Base-by-base conservation (phyloP, 2,797 vertebrate species). In the Crenichthys baileyi region DNA sequence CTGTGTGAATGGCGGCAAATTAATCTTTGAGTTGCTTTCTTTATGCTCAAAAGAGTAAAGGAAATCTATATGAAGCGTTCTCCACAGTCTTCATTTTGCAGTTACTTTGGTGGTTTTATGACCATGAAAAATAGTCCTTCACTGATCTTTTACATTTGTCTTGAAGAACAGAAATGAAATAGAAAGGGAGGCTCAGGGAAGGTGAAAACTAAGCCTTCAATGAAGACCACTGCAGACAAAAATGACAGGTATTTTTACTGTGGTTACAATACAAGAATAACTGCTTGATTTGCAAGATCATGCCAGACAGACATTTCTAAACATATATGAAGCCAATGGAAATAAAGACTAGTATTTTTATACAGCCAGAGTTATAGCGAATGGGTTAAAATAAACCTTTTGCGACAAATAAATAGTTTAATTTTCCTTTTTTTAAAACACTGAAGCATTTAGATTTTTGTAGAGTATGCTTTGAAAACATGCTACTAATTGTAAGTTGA, bases 91-190 rank as follows among this genome's bases (percentile, higher is more conserved):
- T 70, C 5, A 13, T 73, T 36, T 79, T 58, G 41, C n/a, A 83
- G 18, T 31, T 78, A 12, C 31, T 70, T 46, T 2, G 46, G 46
- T 84, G 44, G 39, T 15, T 72, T 85, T 31, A 18, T 80, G 46
- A 76, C 16, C 76, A 13, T 55, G 76, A 72, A 22, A 67, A 67
- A 67, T 41, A 41, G 22, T 81, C 41, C 55, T 70, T 36, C 8
- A 60, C 68, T 41, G 73, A 50, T 50, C 31, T 68, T 75, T 58
- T 72, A 31, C 81, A 71, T 89, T 81, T 80, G 65, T 67, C 76
- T 70, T 11, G 24, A 3, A 73, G 24, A 3, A 73, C 12, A 77
- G 44, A 44, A 72, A 76, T 51, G 18, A 48, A 48, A 26, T 44
- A 13, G 2, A 51, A 73, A 71, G n/a, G 7, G 1, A 39, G 39